Evolutionary conservation across 1,140 invertebrate genomes (phyloP), one percentile per base, ranked within the genome.

Genomic region (Sycophaga agraensis): DNA sequence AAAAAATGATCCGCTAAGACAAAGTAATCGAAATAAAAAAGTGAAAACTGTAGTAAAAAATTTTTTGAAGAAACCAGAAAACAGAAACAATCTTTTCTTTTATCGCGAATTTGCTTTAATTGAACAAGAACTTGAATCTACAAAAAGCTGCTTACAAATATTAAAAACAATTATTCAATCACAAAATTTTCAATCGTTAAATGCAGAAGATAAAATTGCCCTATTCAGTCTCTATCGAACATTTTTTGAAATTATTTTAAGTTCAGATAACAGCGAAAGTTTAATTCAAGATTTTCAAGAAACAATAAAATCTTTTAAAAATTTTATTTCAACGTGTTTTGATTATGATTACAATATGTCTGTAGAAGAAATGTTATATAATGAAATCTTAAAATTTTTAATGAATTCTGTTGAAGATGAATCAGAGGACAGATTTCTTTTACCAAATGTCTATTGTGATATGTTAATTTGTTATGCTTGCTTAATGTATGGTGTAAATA

Each of bases 21-120:
- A 67, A 71, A 48, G 73, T 65, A 34, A 50, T n/a, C 55, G 73
- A 28, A 67, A 69, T 12, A 85, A 84, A 55, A 80, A 79, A 43
- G 69, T 84, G 1, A 84, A 84, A 37, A 68, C 67, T 0, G 74
- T 75, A 4, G 72, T 87, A 5, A 88, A 88, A 34, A 75, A 79
- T 2, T 78, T 87, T 37, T 53, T 89, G 0, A 83, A 84, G 53
- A 75, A 74, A 45, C 68, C 78, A 12, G 73, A 78, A 37, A 85
- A 88, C 66, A 73, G 84, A 37, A 85, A 83, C 67, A 84, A 84
- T 63, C 66, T 84, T 31, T 73, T 79, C 63, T 84, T 84, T 56
- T 89, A 86, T 68, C 75, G 80, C 2, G 87, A 88, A 70, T 85
- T 86, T 71, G 87, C 84, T n/a, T 71, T 87, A 34, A 82, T 85